These are phyloP conservation scores for Serranus cabrilla DNA, from an alignment of 2,797 vertebrate genomes.

Conservation along the genomic window DNA sequence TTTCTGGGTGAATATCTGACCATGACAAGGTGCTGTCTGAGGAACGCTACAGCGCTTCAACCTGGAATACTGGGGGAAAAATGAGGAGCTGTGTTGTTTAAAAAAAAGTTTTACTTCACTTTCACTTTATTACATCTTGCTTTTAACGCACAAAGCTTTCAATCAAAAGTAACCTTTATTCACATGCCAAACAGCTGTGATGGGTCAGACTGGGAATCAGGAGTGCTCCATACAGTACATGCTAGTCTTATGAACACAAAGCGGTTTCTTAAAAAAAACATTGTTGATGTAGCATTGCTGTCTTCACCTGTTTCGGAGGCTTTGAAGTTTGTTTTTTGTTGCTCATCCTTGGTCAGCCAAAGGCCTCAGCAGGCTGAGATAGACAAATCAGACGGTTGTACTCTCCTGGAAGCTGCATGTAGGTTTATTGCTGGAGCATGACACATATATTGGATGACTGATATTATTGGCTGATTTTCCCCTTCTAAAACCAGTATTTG, in stretches of 20 bases:
- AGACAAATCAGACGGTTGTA: conserved; percentile 21
- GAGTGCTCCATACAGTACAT: background rate
- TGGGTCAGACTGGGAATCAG: background rate
- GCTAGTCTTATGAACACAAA: background rate
- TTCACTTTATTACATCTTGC: background rate
- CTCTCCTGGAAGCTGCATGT: conserved; percentile 7
- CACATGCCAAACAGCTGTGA: background rate
- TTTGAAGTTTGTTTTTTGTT: background rate
- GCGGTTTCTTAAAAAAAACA: background rate
- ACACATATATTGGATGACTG: too few relatives aligned
- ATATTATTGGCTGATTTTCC: too few relatives aligned
- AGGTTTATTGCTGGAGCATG: background rate
- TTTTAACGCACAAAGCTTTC: background rate
- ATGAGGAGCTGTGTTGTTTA: background rate
- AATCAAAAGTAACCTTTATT: background rate
- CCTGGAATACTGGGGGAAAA: background rate
- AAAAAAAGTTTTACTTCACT: background rate
- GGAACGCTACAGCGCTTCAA: background rate
- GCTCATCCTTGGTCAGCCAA: background rate
- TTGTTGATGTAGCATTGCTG: background rate
- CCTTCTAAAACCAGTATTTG: too few relatives aligned
- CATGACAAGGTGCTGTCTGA: conserved; percentile 4
- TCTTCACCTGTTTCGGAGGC: background rate
- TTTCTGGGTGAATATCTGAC: conserved; percentile 28
- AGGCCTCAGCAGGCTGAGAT: background rate